Evolutionary conservation across 2,888 invertebrate species (phyloP).

Genomic region (Bombylius major): DNA sequence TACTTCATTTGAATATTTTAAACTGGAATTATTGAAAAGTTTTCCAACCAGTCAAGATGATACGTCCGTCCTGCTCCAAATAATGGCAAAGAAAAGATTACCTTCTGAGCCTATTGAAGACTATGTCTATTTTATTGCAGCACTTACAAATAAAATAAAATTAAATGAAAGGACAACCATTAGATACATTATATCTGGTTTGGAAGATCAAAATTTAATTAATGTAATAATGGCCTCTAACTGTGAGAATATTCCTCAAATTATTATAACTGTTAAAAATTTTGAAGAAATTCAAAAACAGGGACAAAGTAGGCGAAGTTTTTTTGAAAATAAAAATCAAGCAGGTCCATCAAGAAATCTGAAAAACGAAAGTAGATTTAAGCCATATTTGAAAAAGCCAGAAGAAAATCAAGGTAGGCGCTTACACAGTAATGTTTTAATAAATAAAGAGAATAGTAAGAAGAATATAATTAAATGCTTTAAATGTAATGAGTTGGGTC

Average conservation of each 20-base stretch:
- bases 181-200: not conserved
- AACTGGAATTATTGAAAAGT: conserved; percentile 12
- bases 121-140: not conserved
- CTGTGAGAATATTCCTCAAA: not conserved
- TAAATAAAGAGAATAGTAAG: not conserved
- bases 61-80: not conserved
- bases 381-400: too few species aligned
- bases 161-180: not conserved
- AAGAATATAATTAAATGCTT: not conserved
- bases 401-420: too few species aligned
- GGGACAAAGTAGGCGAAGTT: not conserved
- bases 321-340: not conserved
- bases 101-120: not conserved
- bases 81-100: not conserved
- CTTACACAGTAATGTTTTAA: too few species aligned
- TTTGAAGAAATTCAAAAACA: not conserved
- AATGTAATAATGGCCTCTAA: not conserved
- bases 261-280: conserved; percentile 1
- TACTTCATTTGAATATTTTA: conserved; percentile 18
- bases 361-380: not conserved
- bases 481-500: not conserved
- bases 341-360: not conserved
- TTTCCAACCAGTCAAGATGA: conserved; percentile 1
- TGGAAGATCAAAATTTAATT: not conserved
- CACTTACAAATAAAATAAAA: not conserved